A percentile compares a stretch with the other conserved stretches of the same genome.
These are phyloP conservation scores for Orussus abietinus DNA, from an alignment of 1,140 invertebrate genomes.

Conservation along the genomic window DNA sequence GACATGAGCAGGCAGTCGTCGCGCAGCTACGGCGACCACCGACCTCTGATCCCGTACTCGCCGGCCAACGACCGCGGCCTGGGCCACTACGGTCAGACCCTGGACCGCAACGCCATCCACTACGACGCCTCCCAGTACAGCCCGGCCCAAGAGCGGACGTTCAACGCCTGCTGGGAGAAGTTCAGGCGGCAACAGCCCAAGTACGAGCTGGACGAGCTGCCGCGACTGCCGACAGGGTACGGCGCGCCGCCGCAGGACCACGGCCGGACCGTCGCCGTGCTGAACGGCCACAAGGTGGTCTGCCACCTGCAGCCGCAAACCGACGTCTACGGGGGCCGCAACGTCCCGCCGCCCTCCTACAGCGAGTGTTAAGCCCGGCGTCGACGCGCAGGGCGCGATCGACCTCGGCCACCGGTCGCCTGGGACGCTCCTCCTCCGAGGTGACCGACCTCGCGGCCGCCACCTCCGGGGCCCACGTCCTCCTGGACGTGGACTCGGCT, in stretches of 20 bases:
- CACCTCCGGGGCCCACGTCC: too few relatives aligned
- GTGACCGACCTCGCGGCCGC: too few relatives aligned
- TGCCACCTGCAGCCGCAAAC: slow-evolving; percentile 71
- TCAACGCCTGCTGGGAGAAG: slow-evolving; percentile 60
- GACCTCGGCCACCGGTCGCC: too few relatives aligned
- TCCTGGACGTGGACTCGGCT: too few relatives aligned
- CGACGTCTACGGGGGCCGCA: slow-evolving; percentile 56
- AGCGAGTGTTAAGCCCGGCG: slow-evolving; percentile 60
- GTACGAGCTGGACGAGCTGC: slow-evolving; percentile 52
- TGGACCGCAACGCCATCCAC: slow-evolving; percentile 35
- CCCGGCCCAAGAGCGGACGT: slow-evolving; percentile 37
- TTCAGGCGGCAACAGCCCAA: slow-evolving; percentile 46
- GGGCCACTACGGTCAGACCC: slow-evolving; percentile 49
- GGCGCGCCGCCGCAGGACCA: slow-evolving; percentile 55
- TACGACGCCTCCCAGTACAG: slow-evolving; percentile 42
- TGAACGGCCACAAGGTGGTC: slow-evolving; percentile 79
- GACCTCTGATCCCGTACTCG: slow-evolving; percentile 69
- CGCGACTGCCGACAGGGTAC: slow-evolving; percentile 50
- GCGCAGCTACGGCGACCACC: slow-evolving; percentile 75
- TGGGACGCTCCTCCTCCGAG: too few relatives aligned
- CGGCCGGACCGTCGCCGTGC: slow-evolving; percentile 69
- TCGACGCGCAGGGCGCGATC: too few relatives aligned
- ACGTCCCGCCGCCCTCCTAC: slow-evolving; percentile 58
- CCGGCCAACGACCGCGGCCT: slow-evolving; percentile 57
- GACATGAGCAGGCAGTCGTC: slow-evolving; percentile 74